Percentiles rank a stretch among this genome's conserved stretches.
Conservation (phyloP, 37 sponge, comb jelly and placozoan genomes). For the Corticium candelabrum region DNA sequence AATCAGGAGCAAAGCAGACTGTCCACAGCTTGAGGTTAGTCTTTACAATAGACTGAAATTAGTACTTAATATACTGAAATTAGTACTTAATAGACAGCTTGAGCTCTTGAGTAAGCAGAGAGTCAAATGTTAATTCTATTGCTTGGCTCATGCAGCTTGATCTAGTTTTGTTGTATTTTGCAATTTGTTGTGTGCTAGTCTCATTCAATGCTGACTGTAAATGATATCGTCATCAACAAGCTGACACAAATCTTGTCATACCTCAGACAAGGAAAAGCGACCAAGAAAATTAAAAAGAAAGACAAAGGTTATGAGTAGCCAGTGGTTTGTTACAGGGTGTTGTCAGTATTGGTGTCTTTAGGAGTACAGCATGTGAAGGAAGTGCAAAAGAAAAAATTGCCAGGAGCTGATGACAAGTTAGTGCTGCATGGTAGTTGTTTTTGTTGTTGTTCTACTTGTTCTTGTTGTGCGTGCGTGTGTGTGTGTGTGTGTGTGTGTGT, state of each 20-base stretch:
- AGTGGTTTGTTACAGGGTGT: too few species aligned
- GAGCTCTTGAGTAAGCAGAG: too few species aligned
- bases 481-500: constrained; percentile 5
- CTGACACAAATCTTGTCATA: constrained; percentile 96
- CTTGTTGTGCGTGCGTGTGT: constrained; percentile 1
- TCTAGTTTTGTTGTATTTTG: too few species aligned
- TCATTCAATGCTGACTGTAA: constrained; percentile 68
- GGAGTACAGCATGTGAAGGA: not conserved
- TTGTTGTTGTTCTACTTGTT: not conserved
- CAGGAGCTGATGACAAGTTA: not conserved
- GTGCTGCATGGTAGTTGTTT: not conserved
- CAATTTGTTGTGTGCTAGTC: constrained; percentile 16
- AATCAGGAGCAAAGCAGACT: constrained; percentile 91
- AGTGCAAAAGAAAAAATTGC: not conserved
- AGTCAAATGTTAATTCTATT: too few species aligned
- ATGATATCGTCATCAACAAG: constrained; percentile 99
- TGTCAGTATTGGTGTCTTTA: too few species aligned
- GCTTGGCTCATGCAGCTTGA: too few species aligned
- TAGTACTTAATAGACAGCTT: too few species aligned
- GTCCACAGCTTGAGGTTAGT: constrained; percentile 58
- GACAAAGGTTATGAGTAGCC: constrained; percentile 44
- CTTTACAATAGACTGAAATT: not conserved
- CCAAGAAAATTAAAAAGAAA: constrained; percentile 72
- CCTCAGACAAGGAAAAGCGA: constrained; percentile 61
- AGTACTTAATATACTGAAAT: constrained; percentile 3